Base-by-base conservation (phyloP, 2,888 invertebrate genomes). In the Chalcosyrphus nemorum region DNA sequence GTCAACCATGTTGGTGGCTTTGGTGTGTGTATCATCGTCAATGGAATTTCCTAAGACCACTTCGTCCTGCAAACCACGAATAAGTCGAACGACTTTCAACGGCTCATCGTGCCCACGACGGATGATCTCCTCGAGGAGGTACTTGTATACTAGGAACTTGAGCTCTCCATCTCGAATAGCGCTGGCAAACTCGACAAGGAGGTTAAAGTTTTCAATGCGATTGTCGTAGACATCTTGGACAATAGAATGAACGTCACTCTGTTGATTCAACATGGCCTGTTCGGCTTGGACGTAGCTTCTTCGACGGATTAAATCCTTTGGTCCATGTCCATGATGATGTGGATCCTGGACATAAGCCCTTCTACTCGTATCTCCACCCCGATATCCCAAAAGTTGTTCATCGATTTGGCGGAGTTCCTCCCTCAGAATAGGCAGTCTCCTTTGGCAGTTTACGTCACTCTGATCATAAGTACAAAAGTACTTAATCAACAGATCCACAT, bases 1-100 rank as follows among this genome's bases (percentile, higher is more conserved):
- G 17, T 80, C 80, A 11, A 84, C 84, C 74, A 84, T 80, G 24
- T 84, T 84, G 1, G 59, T 75, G 24, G 84, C 84, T 7, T 80
- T 47, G 1, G 43, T 54, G n/a, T 35, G 74, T 0, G 57, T 70
- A 4, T 80, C 80, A 41, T 38, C 29, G 17, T 70, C 63, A 2
- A 84, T 47, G 2, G 80, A 59, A 32, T 45, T 84, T 1, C 38
- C 43, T 4, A 29, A 29, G 0, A 84, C 68, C 2, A 84, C 75
- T 24, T 84, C 84, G 15, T 84, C 80, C 5, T 84, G 84, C 4
- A 84, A 29, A 6, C 84, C 84, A 4, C 74, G 80, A 9, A 70
- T 80, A 2, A 84, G 38, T 2, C 84, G 84, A 4, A 75, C 41
- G 3, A 80, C 74, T 19, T 70, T 80, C 7, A 84, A 13, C 0